Base-by-base conservation (phyloP, 30 jellyfish, hydroid and myxozoan species). In the Hydractinia symbiolongicarpus region DNA sequence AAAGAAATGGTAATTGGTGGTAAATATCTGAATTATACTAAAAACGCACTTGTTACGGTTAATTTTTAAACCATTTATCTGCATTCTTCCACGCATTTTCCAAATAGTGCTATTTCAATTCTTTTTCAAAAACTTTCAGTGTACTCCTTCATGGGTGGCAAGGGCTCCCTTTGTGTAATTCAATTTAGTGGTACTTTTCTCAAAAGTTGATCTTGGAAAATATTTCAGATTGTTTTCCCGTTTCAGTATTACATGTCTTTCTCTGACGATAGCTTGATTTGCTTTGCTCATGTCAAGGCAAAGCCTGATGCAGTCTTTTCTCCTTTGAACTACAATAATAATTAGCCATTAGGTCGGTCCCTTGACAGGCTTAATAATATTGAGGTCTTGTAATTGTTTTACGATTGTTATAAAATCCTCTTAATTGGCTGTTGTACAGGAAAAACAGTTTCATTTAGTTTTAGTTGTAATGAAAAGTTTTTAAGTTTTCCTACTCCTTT, bases 261-360 rank as follows among this genome's bases (percentile, higher is more conserved):
- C 86, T 7, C 90, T 9, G 40, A 14, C 60, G 4, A 83, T 73
- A 30, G 44, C 44, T 30, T 30, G 44, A 30, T 30, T 30, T 30
- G 44, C 44, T 2, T 30, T 30, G 44, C 82, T 13, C 90, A 83
- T 72, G 66, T 83, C 88, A 16, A 83, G 40, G 64, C 90, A 72
- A 14, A 83, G 19, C 4, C 88, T 11, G 44, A 30, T 30, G 44
- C 44, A 30, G 44, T 30, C 44, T 30, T 30, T 30, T 30, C 44
- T 2, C 44, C 2, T 30, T 30, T 30, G 44, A 30, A 30, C 44
- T 30, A 30, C 44, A 30, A 30, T 30, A 30, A 30, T 30, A 58
- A 17, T 11, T 16, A 17, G 15, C 19, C 16, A 17, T 30, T 30
- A 2, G 44, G 44, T 30, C 44, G 44, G 44, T 30, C 44, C 44